Evolutionary conservation across 2,797 vertebrate genomes (phyloP).

Genomic region (Schizopygopsis pylzovi): DNA sequence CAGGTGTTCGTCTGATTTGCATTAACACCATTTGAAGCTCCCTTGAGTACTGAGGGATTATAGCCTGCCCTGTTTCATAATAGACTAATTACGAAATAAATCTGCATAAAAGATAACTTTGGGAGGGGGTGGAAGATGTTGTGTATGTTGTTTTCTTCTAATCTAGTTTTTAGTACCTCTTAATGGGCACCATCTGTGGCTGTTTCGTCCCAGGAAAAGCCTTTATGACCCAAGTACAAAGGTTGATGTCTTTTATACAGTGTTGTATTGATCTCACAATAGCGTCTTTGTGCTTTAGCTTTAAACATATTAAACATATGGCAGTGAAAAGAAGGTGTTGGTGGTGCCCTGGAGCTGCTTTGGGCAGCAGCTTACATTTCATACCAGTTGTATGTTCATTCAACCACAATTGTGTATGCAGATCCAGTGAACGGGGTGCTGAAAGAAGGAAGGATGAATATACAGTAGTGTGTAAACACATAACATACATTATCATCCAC

Average conservation of each 20-base stretch:
- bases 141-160: slow-evolving; percentile 22
- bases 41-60: slow-evolving; percentile 8
- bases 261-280: slow-evolving; percentile 34
- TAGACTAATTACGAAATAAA: slow-evolving; percentile 16
- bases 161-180: slow-evolving; percentile 41
- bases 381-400: slow-evolving; percentile 24
- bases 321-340: slow-evolving; percentile 26
- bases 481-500: background rate
- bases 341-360: slow-evolving; percentile 33
- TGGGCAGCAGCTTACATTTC: slow-evolving; percentile 26
- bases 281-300: slow-evolving; percentile 28
- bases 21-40: slow-evolving; percentile 12
- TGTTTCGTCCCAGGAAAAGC: background rate
- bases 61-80: slow-evolving; percentile 19
- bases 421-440: slow-evolving; percentile 42
- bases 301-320: slow-evolving; percentile 52
- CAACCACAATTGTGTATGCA: slow-evolving; percentile 5
- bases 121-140: slow-evolving; percentile 7
- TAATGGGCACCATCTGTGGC: slow-evolving; percentile 44
- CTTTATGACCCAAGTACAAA: slow-evolving; percentile 32
- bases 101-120: slow-evolving; percentile 38
- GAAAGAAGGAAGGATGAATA: slow-evolving; percentile 4
- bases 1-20: slow-evolving; percentile 46
- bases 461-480: slow-evolving; percentile 31
- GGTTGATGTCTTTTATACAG: slow-evolving; percentile 37